phyloP scores from a whole-genome alignment of 1,140 invertebrate species.

The Halesus radiatus region DNA sequence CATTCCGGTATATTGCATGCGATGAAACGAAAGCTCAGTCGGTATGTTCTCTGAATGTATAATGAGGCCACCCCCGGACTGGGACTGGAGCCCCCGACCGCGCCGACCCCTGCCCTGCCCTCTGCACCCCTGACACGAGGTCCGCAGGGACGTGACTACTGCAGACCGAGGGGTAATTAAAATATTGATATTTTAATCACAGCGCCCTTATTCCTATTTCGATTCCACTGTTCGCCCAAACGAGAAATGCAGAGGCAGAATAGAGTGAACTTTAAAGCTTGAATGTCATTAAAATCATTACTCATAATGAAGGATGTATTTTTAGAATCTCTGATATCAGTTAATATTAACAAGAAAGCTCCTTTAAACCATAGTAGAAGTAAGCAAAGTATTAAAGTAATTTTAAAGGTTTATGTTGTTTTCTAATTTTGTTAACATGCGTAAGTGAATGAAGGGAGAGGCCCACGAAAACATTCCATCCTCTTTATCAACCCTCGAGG shows the following conservation, averaged over 20 bases:
- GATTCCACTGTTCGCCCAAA: not conserved
- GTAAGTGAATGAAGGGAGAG: too few species aligned
- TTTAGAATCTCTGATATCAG: too few species aligned
- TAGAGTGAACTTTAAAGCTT: not conserved
- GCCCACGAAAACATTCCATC: too few species aligned
- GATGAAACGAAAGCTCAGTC: constrained; percentile 37
- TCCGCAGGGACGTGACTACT: constrained; percentile 11
- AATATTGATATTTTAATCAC: constrained; percentile 53
- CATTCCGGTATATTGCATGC: constrained; percentile 52
- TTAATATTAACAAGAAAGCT: too few species aligned
- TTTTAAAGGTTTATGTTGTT: too few species aligned
- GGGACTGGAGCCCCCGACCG: constrained; percentile 29
- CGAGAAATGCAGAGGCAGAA: not conserved
- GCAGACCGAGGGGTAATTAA: constrained; percentile 46
- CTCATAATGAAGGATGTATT: too few species aligned
- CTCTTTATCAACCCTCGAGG: too few species aligned
- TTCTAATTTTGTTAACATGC: too few species aligned
- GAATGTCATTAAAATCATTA: not conserved
- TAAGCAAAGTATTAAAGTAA: too few species aligned
- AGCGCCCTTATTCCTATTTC: not conserved
- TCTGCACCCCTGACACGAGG: constrained; percentile 27
- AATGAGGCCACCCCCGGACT: constrained; percentile 44
- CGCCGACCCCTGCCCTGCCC: not conserved
- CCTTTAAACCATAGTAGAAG: too few species aligned
- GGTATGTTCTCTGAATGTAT: constrained; percentile 46